Base-by-base conservation (phyloP, 2,113 vertebrate species). In the Glaucidium brasilianum region DNA sequence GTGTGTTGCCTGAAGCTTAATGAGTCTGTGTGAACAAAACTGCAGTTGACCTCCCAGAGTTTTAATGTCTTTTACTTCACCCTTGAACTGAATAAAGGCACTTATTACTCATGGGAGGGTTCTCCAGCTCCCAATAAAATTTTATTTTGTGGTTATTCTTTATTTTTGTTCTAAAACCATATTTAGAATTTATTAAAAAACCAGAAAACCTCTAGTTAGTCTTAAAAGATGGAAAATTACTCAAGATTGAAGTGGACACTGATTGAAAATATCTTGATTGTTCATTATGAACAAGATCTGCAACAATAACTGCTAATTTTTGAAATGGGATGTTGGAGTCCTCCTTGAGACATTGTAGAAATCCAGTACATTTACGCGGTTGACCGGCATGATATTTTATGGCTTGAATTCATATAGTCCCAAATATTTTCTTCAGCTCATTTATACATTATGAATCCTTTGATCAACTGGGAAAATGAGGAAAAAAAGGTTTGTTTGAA, bases 41-140 rank as follows among this genome's bases (percentile, higher is more conserved):
- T 76, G 52, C 49, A 84, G 49, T 16, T 94, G 90, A 85, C 77
- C 85, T 97, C 94, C 92, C 66, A 94, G 92, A 96, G 95, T 80
- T 97, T 89, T 92, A 85, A 79, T 85, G 74, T 85, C 56, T 96
- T 91, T 87, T 89, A 41, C 37, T 95, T 93, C 94, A 96, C 73
- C 78, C 89, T 90, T 88, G 69, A 90, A 85, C 73, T 85, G 88
- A 84, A 95, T 85, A 90, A 94, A 84, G 22, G 7, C 68, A 84
- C 10, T 88, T 72, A 88, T 92, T 63, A 87, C 41, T 95, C 27
- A 2, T 58, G 39, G 43, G 30, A 78, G 47, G 50, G 16, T 88
- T 81, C 88, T 90, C 15, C 8, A 6, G 2, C 72, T 94, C n/a
- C 25, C 2, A 75, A 14, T 53, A 87, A 66, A 81, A 60, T 74